phyloP scores from a whole-genome alignment of 2,113 vertebrate species.

The Caretta caretta region DNA sequence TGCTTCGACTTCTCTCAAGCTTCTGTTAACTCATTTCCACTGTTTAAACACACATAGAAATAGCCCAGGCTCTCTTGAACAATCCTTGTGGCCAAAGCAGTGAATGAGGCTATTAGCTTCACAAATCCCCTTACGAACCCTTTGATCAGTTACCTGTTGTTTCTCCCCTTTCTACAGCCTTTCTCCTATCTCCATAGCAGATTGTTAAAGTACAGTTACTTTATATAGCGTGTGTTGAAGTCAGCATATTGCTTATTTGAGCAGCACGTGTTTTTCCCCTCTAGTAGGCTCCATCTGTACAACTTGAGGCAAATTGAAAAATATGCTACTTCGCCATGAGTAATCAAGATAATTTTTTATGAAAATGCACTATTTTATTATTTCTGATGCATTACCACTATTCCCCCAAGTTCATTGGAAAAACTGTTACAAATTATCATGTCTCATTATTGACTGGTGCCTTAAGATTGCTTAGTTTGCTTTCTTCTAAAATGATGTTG shows the following conservation, averaged over 20 bases:
- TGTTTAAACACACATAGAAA: background rate
- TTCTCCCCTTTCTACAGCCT: background rate
- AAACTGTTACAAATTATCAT: background rate
- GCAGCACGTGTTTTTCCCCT: background rate
- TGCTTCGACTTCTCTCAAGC: background rate
- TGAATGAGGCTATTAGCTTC: background rate
- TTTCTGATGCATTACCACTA: background rate
- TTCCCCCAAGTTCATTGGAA: background rate
- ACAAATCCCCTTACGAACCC: background rate
- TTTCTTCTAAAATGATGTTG: background rate
- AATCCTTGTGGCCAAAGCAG: too few species aligned
- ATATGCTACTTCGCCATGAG: background rate
- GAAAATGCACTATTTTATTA: background rate
- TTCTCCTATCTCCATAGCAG: background rate
- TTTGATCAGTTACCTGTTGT: background rate
- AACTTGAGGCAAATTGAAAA: background rate
- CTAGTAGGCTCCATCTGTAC: background rate
- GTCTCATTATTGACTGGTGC: background rate
- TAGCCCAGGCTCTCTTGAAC: background rate
- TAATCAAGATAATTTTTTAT: background rate
- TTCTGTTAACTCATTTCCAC: background rate
- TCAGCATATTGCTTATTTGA: background rate
- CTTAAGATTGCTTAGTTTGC: background rate
- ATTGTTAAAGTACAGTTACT: background rate
- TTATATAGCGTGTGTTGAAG: background rate